Conservation (phyloP, 2,113 vertebrate genomes). For the Agelaius tricolor region DNA sequence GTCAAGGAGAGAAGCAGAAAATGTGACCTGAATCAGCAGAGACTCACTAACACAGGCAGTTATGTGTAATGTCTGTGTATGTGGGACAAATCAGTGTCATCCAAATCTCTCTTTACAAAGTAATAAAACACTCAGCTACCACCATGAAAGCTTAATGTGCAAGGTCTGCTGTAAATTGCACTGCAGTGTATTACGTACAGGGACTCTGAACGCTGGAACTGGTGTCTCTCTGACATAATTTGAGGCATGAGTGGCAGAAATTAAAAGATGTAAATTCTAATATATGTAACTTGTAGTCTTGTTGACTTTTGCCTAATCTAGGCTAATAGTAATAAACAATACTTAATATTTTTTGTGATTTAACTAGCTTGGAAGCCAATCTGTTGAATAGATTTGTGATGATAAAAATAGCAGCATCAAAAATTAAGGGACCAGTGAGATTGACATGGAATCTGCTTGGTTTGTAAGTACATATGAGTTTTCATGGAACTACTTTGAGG, state of each 20-base stretch:
- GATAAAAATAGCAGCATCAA: neutral
- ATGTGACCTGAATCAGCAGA: neutral
- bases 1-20: neutral
- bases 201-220: neutral
- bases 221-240: neutral
- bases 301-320: neutral
- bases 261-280: neutral
- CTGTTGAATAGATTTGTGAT: neutral
- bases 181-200: neutral
- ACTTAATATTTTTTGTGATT: neutral
- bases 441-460: neutral
- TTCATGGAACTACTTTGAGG: neutral
- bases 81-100: constrained; percentile 7
- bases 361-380: neutral
- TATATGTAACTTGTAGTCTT: neutral
- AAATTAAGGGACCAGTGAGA: neutral
- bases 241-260: neutral
- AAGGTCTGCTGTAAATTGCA: constrained; percentile 6
- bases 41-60: rapidly evolving
- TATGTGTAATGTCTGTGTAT: neutral
- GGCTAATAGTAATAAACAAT: neutral
- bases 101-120: neutral
- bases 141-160: neutral
- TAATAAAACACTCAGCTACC: neutral
- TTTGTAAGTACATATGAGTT: neutral